These are phyloP conservation scores for Zelostemma sp. DNA, from an alignment of 1,140 invertebrate species.

Conservation along the genomic window DNA sequence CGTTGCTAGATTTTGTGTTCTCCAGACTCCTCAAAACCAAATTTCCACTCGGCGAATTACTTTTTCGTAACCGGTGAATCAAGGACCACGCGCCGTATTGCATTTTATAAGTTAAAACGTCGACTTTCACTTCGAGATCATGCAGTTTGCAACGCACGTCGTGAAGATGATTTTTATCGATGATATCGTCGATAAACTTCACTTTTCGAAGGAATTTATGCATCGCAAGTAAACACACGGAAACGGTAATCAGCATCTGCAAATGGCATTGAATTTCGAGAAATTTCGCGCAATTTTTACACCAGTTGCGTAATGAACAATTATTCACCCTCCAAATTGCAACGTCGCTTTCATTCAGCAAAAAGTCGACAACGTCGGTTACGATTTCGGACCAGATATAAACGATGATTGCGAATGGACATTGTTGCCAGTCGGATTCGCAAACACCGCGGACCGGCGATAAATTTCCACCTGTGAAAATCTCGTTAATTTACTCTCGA, in stretches of 20 bases:
- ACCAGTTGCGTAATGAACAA: neutral
- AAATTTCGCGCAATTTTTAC: too few relatives aligned
- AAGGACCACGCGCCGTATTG: constrained; percentile 60
- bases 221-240: constrained; percentile 38
- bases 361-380: constrained; percentile 59
- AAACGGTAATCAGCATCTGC: constrained; percentile 45
- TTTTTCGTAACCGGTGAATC: constrained; percentile 43
- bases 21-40: constrained; percentile 40
- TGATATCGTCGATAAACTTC: constrained; percentile 14
- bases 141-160: constrained; percentile 52
- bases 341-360: constrained; percentile 52
- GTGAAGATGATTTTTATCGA: constrained; percentile 36
- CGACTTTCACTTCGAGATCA: constrained; percentile 58
- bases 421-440: constrained; percentile 54
- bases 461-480: constrained; percentile 56
- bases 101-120: constrained; percentile 60
- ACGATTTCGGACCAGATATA: constrained; percentile 62
- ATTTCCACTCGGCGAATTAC: constrained; percentile 31
- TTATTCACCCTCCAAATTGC: constrained; percentile 52
- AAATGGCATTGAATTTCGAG: too few relatives aligned
- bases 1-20: constrained; percentile 48
- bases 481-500: too few relatives aligned
- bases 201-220: constrained; percentile 44
- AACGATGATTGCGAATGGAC: constrained; percentile 48
- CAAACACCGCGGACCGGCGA: constrained; percentile 52